These are phyloP conservation scores for Dorcus hopei DNA, from an alignment of 2,888 invertebrate species.

Conservation along the genomic window DNA sequence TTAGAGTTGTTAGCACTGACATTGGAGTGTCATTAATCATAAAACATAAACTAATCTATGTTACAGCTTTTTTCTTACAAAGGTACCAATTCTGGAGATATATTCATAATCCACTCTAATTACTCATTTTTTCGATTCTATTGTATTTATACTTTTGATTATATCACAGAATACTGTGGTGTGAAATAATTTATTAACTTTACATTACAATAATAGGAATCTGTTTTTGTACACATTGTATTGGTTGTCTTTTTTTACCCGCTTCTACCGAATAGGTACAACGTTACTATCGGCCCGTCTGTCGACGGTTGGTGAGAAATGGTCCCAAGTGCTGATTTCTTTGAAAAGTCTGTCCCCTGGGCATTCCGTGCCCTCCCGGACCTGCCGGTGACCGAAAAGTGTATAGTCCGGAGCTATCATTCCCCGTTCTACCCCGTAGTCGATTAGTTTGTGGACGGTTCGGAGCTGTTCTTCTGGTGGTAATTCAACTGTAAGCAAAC, in stretches of 20 bases:
- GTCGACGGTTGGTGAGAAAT: slow-evolving; percentile 39
- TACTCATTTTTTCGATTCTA: too few species aligned
- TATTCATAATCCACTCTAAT: too few species aligned
- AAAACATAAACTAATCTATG: too few species aligned
- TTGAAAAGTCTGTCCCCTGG: slow-evolving; percentile 62
- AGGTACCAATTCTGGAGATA: too few species aligned
- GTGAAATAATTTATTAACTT: slow-evolving; percentile 1
- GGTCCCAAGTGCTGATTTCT: slow-evolving; percentile 63
- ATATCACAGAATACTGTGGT: not conserved
- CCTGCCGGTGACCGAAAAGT: slow-evolving; percentile 64
- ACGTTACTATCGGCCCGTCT: not conserved
- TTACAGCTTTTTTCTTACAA: too few species aligned
- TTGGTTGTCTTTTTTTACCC: too few species aligned
- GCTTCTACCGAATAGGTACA: too few species aligned
- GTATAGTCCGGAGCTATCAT: slow-evolving; percentile 59
- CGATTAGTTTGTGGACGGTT: slow-evolving; percentile 58
- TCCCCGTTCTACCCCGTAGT: slow-evolving; percentile 59
- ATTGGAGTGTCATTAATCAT: too few species aligned
- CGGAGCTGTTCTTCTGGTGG: slow-evolving; percentile 61
- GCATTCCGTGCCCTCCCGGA: slow-evolving; percentile 60
- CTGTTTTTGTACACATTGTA: not conserved
- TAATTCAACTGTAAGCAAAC: slow-evolving; percentile 50
- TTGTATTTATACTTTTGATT: too few species aligned
- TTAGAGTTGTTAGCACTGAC: too few species aligned
- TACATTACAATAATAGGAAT: not conserved